Evolutionary conservation across 2,113 vertebrate species (phyloP).

Genomic region (Myiagra hebetior): DNA sequence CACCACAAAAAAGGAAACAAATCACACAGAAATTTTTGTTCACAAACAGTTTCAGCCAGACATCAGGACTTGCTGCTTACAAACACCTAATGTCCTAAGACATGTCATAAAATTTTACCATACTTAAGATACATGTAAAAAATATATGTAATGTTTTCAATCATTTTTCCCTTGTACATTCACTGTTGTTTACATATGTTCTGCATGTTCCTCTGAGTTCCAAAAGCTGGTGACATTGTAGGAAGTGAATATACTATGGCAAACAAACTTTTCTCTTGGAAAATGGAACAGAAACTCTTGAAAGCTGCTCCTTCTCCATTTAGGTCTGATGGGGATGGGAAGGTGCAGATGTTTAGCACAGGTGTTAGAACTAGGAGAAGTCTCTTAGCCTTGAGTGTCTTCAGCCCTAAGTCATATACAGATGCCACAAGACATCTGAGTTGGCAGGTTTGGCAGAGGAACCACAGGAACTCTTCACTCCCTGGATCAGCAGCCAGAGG

Average conservation of each 20-base stretch:
- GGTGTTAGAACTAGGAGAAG: background rate
- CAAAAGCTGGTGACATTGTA: background rate
- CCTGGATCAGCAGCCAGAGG: background rate
- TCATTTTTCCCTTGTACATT: background rate
- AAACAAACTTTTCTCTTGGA: background rate
- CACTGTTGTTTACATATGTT: background rate
- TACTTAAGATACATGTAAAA: background rate
- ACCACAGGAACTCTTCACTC: background rate
- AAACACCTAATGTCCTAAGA: background rate
- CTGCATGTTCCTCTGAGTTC: background rate
- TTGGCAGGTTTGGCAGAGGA: background rate
- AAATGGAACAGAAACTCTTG: background rate
- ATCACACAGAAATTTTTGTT: background rate
- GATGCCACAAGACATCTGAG: background rate
- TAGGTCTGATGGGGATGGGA: background rate
- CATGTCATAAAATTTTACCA: background rate
- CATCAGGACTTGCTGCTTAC: background rate
- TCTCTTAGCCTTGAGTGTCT: background rate
- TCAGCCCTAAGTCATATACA: background rate
- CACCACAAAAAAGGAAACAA: background rate
- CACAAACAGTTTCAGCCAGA: no score
- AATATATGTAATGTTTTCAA: background rate
- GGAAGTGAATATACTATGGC: background rate
- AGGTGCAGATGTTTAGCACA: background rate
- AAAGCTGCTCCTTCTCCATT: background rate